phyloP scores from a whole-genome alignment of 2,113 vertebrate species.

The Calonectris borealis region DNA sequence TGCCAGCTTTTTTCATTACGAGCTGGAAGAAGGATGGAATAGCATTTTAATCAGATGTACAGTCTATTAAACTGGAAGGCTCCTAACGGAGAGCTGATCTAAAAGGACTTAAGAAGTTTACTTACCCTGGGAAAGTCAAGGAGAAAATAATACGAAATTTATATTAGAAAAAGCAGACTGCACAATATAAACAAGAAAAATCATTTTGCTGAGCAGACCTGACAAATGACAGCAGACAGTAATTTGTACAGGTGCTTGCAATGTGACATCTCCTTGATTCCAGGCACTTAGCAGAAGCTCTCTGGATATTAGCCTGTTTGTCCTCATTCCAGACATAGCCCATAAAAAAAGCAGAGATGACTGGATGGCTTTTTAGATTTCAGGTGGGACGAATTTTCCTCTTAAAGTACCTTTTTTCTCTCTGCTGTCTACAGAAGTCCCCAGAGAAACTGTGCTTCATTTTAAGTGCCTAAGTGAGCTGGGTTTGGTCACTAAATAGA shows the following conservation, averaged over 20 bases:
- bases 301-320: constrained; percentile 11
- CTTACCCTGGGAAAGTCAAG: not conserved
- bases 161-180: not conserved
- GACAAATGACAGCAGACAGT: constrained; percentile 1
- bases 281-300: constrained; percentile 16
- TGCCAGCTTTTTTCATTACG: not conserved
- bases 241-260: constrained; percentile 16
- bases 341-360: not conserved
- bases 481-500: not conserved
- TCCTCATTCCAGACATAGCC: constrained; percentile 10
- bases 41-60: not conserved
- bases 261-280: constrained; percentile 22
- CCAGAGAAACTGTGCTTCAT: not conserved
- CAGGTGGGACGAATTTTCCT: not conserved
- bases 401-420: not conserved
- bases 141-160: constrained; percentile 22
- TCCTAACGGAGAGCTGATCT: not conserved
- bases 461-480: not conserved
- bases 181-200: constrained; percentile 9
- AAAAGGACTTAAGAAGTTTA: not conserved
- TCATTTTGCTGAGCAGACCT: not conserved
- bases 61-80: not conserved
- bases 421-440: not conserved
- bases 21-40: not conserved
- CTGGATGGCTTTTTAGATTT: not conserved